Evolutionary conservation across 2,113 vertebrate genomes (phyloP).

Genomic region (Callospermophilus lateralis): DNA sequence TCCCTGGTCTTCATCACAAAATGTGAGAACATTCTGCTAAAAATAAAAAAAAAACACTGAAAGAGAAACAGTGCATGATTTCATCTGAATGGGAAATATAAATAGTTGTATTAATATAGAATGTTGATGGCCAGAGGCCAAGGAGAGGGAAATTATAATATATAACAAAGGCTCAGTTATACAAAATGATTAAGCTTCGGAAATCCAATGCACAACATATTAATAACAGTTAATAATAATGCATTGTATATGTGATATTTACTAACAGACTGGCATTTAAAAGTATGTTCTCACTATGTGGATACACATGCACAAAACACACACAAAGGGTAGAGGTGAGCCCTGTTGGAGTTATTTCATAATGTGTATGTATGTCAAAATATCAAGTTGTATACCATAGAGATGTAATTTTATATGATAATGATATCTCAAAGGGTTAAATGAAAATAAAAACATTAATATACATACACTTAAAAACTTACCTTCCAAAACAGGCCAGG

Average conservation of each 20-base stretch:
- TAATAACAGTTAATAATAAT: not conserved
- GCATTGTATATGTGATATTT: no score
- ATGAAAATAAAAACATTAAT: not conserved
- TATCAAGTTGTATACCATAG: not conserved
- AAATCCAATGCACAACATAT: not conserved
- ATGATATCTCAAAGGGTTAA: not conserved
- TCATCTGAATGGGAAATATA: not conserved
- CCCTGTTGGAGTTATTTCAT: not conserved
- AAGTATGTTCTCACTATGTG: not conserved
- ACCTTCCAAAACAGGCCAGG: not conserved
- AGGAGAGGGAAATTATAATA: not conserved
- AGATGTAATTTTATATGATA: not conserved
- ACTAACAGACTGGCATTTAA: not conserved
- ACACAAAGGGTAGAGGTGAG: not conserved
- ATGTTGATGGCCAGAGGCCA: no score
- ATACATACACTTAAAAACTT: not conserved
- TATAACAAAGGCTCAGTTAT: not conserved
- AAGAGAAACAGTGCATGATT: not conserved
- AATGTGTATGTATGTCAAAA: not conserved
- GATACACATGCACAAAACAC: no score
- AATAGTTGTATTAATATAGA: not conserved
- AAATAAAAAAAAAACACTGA: not conserved
- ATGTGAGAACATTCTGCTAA: not conserved
- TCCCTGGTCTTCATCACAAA: not conserved
- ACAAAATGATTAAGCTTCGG: not conserved